Conservation (phyloP, 2,888 invertebrate genomes). For the Geophilus truncorum region DNA sequence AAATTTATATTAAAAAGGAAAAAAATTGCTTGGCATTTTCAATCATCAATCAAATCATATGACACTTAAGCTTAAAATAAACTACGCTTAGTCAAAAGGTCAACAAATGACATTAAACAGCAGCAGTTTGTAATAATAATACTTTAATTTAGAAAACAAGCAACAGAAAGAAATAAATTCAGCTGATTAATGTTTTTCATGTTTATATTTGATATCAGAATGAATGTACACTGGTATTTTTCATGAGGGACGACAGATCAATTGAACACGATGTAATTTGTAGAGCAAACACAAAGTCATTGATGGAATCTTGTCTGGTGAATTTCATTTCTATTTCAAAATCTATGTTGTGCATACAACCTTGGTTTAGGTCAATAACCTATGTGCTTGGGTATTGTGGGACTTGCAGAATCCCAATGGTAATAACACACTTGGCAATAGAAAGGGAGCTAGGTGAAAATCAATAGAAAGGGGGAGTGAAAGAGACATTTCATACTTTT, state of each 20-base stretch:
- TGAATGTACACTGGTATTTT: neutral
- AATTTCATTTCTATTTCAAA: slow-evolving; percentile 4
- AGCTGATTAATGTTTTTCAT: neutral
- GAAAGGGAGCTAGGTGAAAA: neutral
- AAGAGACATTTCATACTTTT: neutral
- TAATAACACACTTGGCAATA: slow-evolving; percentile 11
- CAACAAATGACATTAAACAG: neutral
- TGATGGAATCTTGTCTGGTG: neutral
- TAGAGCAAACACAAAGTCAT: neutral
- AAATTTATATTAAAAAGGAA: too few species aligned
- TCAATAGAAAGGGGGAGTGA: neutral
- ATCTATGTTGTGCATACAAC: neutral
- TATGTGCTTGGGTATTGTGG: slow-evolving; percentile 13
- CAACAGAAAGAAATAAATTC: neutral
- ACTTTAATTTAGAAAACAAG: too few species aligned
- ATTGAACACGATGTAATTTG: neutral
- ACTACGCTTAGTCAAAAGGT: neutral
- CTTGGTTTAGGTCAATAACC: slow-evolving; percentile 17
- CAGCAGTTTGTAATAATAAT: too few species aligned
- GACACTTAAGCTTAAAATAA: neutral
- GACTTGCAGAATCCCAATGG: neutral
- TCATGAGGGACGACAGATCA: neutral
- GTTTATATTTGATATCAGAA: neutral
- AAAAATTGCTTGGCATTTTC: neutral
- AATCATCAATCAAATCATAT: neutral